Evolutionary conservation across 2,888 invertebrate species (phyloP), one percentile per base, ranked within the genome.

Genomic region (Dexiosoma caninum): DNA sequence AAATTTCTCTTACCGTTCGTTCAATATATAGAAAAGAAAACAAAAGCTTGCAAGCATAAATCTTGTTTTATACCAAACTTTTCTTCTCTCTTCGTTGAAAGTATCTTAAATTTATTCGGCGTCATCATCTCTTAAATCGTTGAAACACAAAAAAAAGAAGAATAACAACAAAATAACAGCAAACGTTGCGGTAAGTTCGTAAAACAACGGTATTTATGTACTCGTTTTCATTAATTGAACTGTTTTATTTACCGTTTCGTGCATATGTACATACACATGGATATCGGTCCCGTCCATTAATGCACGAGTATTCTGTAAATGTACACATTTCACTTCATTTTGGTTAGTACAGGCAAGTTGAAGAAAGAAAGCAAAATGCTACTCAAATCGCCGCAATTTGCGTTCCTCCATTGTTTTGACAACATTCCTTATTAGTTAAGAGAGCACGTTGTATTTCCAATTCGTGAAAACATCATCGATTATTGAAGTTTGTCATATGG

Each of bases 231-330:
- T 66, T 64, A 30, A 64, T 55, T 46, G 10, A 55, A 46, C 21
- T 21, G 10, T 51, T 59, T 69, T 72, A 66, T 67, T 78, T 78
- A 78, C 69, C 69, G 55, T 69, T 55, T 78, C 30, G 30, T 74
- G 74, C 49, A 69, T 69, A n/a, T n/a, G n/a, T n/a, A n/a, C n/a
- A n/a, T n/a, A n/a, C n/a, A n/a, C n/a, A n/a, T n/a, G n/a, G n/a
- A 69, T 74, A 69, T 46, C 74, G 78, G 74, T 35, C 78, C 64
- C 66, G 64, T 62, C 69, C 64, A n/a, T 74, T 59, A 79, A 69
- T 74, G 55, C 60, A 37, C n/a, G n/a, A n/a, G n/a, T n/a, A n/a
- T n/a, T n/a, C n/a, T n/a, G n/a, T n/a, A n/a, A n/a, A n/a, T n/a
- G n/a, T n/a, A n/a, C n/a, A n/a, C n/a, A n/a, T n/a, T n/a, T n/a